Conservation (phyloP, 2,888 invertebrate species). For the Tyria jacobaeae region DNA sequence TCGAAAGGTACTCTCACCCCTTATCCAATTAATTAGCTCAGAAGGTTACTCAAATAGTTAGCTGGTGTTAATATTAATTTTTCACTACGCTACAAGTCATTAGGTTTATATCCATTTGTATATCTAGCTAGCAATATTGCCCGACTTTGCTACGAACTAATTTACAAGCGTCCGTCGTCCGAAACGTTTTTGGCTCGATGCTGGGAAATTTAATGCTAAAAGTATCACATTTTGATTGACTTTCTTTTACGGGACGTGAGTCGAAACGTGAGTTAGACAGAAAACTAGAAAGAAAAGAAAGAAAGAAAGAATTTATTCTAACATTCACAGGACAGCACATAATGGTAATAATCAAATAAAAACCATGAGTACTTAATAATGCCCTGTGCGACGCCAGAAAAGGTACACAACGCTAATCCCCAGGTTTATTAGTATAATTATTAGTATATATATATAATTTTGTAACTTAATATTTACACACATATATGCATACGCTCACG, state of each 20-base stretch:
- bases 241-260: not conserved
- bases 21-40: slow-evolving; percentile 36
- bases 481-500: too few relatives aligned
- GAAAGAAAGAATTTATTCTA: too few relatives aligned
- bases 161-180: slow-evolving; percentile 27
- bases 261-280: slow-evolving; percentile 6
- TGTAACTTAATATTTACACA: too few relatives aligned
- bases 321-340: too few relatives aligned
- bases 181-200: slow-evolving; percentile 24
- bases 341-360: too few relatives aligned
- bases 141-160: slow-evolving; percentile 18
- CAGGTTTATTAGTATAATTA: too few relatives aligned
- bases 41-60: slow-evolving; percentile 32
- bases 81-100: slow-evolving; percentile 24
- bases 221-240: slow-evolving; percentile 11
- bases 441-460: too few relatives aligned
- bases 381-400: too few relatives aligned
- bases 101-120: slow-evolving; percentile 43
- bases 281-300: not conserved
- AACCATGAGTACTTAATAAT: too few relatives aligned
- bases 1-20: slow-evolving; percentile 25
- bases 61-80: slow-evolving; percentile 33
- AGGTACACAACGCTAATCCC: too few relatives aligned
- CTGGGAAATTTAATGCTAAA: slow-evolving; percentile 17
- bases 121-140: slow-evolving; percentile 25